These are phyloP conservation scores for Apocheima hispidaria DNA, from an alignment of 2,888 invertebrate genomes.

Conservation along the genomic window DNA sequence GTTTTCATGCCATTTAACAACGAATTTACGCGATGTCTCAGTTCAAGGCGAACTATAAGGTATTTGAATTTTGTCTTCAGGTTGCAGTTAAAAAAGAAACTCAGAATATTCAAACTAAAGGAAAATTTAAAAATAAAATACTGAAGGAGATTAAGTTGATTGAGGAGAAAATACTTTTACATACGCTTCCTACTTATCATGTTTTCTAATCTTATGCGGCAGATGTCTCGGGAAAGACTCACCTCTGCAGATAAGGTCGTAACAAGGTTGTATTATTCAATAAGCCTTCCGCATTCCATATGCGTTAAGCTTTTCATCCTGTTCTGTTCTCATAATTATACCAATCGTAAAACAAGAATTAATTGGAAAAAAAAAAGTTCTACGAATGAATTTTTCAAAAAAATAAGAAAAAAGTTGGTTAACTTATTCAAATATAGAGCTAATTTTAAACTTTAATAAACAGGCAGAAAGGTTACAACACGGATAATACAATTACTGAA, in stretches of 20 bases:
- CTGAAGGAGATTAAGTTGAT: too few species aligned
- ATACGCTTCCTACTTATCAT: conserved; percentile 48
- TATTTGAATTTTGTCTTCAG: too few species aligned
- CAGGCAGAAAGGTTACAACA: too few species aligned
- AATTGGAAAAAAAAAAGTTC: not conserved
- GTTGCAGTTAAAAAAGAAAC: not conserved
- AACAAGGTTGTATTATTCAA: conserved; percentile 30
- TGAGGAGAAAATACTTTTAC: too few species aligned
- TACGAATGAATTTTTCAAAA: too few species aligned
- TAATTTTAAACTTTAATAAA: too few species aligned
- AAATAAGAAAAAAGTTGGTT: too few species aligned
- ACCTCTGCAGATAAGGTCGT: conserved; percentile 30
- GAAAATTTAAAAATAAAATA: too few species aligned
- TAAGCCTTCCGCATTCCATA: conserved; percentile 32
- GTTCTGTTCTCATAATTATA: not conserved
- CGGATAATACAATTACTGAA: too few species aligned
- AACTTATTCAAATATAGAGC: too few species aligned
- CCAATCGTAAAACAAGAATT: not conserved
- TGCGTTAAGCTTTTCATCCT: conserved; percentile 14
- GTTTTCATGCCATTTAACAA: conserved; percentile 22
- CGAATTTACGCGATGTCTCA: not conserved
- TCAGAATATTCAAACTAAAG: too few species aligned
- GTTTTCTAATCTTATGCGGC: conserved; percentile 61
- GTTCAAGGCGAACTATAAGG: too few species aligned
- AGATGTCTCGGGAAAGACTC: conserved; percentile 70